Conservation (phyloP, 2,113 vertebrate species). For the Orthonyx spaldingii region DNA sequence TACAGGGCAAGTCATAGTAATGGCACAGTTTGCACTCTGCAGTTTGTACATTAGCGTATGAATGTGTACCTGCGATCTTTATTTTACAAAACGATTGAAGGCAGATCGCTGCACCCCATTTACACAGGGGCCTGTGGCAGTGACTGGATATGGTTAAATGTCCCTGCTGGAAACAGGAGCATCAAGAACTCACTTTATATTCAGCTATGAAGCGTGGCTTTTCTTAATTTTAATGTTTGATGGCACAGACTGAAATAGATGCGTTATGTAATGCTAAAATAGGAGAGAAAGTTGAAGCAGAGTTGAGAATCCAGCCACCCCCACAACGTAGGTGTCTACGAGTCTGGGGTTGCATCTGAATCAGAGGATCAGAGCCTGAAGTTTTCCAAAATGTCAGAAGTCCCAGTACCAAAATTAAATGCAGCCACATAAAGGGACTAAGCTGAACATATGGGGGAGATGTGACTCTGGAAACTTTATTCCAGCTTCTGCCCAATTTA, state of each 20-base stretch:
- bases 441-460: rapidly evolving
- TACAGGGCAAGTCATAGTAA: background rate
- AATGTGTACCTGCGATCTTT: background rate
- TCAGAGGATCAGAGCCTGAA: conserved; percentile 5
- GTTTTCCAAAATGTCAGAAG: background rate
- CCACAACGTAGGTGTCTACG: conserved; percentile 25
- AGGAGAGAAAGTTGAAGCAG: conserved; percentile 2
- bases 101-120: background rate
- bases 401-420: background rate
- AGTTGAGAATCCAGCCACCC: conserved; percentile 42
- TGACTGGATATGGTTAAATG: background rate
- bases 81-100: background rate
- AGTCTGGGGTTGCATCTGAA: conserved; percentile 22
- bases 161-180: background rate
- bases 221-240: conserved; percentile 13
- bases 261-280: conserved; percentile 21
- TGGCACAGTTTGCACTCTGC: background rate
- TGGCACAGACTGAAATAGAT: conserved; percentile 39
- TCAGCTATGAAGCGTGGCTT: background rate
- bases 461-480: background rate
- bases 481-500: background rate
- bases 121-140: background rate
- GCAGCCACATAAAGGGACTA: background rate
- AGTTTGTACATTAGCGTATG: background rate
- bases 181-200: background rate